Percentiles rank a stretch among this genome's conserved stretches.
Conservation (phyloP, 2,113 vertebrate species). For the Phycodurus eques region DNA sequence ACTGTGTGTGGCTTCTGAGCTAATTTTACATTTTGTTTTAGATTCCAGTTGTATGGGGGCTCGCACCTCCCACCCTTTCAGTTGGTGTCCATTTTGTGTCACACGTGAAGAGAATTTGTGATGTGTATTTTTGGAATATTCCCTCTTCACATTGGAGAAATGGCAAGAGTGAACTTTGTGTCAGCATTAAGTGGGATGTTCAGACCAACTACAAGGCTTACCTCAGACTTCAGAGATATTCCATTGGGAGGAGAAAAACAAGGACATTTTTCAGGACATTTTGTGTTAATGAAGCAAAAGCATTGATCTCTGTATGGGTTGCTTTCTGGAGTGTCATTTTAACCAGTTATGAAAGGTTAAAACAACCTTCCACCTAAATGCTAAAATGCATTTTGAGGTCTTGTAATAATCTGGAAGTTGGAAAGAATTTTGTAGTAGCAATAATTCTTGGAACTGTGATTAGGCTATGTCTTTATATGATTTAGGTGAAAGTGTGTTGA, state of each 20-base stretch:
- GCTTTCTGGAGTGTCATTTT: slow-evolving; percentile 27
- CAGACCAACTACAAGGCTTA: slow-evolving; percentile 65
- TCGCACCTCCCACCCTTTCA: slow-evolving; percentile 24
- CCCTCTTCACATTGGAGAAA: slow-evolving; percentile 78
- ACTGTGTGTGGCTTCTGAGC: slow-evolving; percentile 47
- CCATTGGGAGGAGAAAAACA: slow-evolving; percentile 45
- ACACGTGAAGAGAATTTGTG: slow-evolving; percentile 55
- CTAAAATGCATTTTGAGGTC: slow-evolving; percentile 53
- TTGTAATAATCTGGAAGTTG: slow-evolving; percentile 52
- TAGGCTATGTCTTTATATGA: slow-evolving; percentile 53
- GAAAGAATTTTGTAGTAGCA: slow-evolving; percentile 63
- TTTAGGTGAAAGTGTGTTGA: slow-evolving; percentile 64
- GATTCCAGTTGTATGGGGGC: slow-evolving; percentile 41
- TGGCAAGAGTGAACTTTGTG: slow-evolving; percentile 60
- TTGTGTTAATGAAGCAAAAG: slow-evolving; percentile 33
- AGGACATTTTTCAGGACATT: slow-evolving; percentile 52
- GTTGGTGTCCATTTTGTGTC: slow-evolving; percentile 59
- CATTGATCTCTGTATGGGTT: slow-evolving; percentile 29
- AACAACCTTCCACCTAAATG: slow-evolving; percentile 52
- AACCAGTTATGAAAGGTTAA: slow-evolving; percentile 27
- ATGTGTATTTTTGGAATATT: slow-evolving; percentile 50
- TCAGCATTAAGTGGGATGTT: slow-evolving; percentile 65
- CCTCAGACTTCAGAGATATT: slow-evolving; percentile 57
- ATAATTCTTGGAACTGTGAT: slow-evolving; percentile 69
- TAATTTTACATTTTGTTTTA: slow-evolving; percentile 38